Conservation (phyloP, 2,113 vertebrate genomes). For the Dinomys branickii region DNA sequence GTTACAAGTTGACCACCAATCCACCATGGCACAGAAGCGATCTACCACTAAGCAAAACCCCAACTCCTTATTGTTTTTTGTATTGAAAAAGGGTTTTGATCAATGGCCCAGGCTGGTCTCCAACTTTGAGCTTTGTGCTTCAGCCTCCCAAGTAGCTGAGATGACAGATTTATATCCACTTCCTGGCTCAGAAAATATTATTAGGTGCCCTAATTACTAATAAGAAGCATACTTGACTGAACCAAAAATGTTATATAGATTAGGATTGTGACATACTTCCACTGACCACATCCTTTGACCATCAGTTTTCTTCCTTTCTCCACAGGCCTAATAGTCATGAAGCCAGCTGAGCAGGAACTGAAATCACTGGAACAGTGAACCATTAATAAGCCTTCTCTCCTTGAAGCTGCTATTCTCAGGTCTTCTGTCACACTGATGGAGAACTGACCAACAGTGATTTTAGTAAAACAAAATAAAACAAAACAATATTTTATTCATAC, state of each 20-base stretch:
- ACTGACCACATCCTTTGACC: background rate
- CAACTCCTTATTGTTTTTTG: background rate
- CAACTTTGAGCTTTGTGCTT: background rate
- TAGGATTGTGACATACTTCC: background rate
- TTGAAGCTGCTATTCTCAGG: background rate
- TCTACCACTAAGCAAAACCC: background rate
- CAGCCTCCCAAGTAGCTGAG: background rate
- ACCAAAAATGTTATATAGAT: background rate
- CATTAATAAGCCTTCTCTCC: background rate
- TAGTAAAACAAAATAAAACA: background rate
- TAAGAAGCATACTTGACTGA: background rate
- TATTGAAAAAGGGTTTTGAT: background rate
- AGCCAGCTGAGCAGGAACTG: background rate
- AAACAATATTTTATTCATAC: background rate
- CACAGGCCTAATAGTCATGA: background rate
- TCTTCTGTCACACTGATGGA: background rate
- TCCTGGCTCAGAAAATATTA: background rate
- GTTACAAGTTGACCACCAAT: no score
- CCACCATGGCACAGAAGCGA: no score
- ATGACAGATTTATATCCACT: background rate
- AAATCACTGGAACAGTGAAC: background rate
- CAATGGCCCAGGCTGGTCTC: background rate
- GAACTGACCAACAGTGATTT: background rate
- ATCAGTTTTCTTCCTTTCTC: background rate
- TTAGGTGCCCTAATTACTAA: background rate